Evolutionary conservation across 2,113 vertebrate species (phyloP).

Genomic region (Neolamprologus modestus): DNA sequence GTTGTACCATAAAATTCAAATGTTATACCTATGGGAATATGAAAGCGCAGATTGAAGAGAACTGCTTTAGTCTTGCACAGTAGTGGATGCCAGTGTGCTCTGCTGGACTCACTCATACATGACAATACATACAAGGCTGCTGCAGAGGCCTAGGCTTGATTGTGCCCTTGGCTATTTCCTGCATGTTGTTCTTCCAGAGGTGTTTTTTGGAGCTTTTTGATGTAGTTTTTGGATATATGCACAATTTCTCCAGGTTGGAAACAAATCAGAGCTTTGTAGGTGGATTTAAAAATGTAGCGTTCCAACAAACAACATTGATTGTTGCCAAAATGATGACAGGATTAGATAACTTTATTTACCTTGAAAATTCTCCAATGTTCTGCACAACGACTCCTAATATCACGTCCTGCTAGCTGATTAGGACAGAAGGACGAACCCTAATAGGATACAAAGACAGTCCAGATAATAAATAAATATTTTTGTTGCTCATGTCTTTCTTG

Average conservation of each 20-base stretch:
- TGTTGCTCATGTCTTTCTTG: background rate
- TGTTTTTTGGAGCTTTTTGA: background rate
- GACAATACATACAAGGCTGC: background rate
- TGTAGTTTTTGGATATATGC: background rate
- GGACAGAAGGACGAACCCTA: background rate
- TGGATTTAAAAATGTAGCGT: background rate
- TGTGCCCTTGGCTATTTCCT: background rate
- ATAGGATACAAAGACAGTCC: accelerated
- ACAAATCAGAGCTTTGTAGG: background rate
- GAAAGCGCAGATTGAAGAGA: background rate
- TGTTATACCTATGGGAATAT: background rate
- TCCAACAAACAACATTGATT: background rate
- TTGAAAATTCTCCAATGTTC: background rate
- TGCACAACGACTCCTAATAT: background rate
- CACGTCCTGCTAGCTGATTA: background rate
- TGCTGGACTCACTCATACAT: background rate
- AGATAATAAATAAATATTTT: background rate
- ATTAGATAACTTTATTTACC: background rate
- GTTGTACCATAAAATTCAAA: background rate
- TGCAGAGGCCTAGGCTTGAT: background rate
- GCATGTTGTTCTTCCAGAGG: background rate
- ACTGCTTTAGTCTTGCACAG: background rate
- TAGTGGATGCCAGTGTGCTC: background rate
- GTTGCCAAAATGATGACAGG: background rate
- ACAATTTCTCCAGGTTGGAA: background rate